Conservation (phyloP, 2,797 vertebrate species). For the Acanthurus tractus region DNA sequence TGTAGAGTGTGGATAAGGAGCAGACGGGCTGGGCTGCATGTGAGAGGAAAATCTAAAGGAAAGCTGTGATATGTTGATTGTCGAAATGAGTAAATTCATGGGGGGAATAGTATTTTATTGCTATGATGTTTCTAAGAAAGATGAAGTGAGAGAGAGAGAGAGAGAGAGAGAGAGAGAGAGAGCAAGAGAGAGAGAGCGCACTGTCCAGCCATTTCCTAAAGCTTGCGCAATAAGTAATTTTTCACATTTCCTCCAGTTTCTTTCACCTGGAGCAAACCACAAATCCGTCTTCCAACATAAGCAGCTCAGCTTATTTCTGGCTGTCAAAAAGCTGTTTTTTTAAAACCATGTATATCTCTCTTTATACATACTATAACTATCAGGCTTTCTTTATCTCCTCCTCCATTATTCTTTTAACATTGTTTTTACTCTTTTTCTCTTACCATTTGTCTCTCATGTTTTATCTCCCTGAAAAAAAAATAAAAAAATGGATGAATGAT, state of each 20-base stretch:
- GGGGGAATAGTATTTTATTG: conserved; percentile 58
- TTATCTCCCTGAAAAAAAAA: not conserved
- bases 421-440: conserved; percentile 1
- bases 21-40: conserved; percentile 39
- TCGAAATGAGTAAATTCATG: conserved; percentile 52
- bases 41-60: conserved; percentile 52
- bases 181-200: conserved; percentile 36
- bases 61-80: conserved; percentile 61
- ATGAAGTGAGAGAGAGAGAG: conserved; percentile 56
- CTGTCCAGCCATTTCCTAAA: conserved; percentile 64
- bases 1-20: conserved; percentile 41
- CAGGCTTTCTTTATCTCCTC: conserved; percentile 25
- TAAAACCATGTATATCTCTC: conserved; percentile 10
- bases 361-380: conserved; percentile 25
- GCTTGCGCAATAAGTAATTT: conserved; percentile 73
- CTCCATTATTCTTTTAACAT: conserved; percentile 3
- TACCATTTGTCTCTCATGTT: not conserved
- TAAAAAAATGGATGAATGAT: conserved; percentile 3
- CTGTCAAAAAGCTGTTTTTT: conserved; percentile 52
- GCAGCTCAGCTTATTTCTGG: conserved; percentile 73
- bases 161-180: conserved; percentile 18
- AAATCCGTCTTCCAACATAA: conserved; percentile 74
- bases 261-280: conserved; percentile 71
- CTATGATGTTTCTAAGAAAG: conserved; percentile 48
- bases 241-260: conserved; percentile 76